phyloP scores from a whole-genome alignment of 1,140 invertebrate species.

The Drosophila truncata region DNA sequence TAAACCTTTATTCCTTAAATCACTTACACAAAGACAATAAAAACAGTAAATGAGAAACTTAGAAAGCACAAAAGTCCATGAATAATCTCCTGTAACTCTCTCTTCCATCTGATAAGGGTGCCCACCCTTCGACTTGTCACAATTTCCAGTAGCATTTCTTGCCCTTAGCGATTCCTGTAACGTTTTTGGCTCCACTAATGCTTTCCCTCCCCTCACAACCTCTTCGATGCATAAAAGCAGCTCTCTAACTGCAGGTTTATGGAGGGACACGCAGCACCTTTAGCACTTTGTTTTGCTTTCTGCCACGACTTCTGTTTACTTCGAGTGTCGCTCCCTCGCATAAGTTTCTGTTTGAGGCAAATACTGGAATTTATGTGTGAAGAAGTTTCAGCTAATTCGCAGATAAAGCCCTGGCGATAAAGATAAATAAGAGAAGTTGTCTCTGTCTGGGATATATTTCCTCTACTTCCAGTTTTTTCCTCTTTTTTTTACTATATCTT shows the following conservation, averaged over 20 bases:
- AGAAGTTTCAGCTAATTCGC: conserved; percentile 41
- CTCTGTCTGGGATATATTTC: conserved; percentile 4
- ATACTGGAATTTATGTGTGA: conserved; percentile 63
- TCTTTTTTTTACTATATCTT: not conserved
- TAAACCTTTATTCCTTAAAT: not conserved
- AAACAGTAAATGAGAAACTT: not conserved
- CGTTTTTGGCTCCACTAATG: conserved; percentile 47
- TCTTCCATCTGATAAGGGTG: not conserved
- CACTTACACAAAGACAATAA: no score
- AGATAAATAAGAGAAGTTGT: conserved; percentile 35
- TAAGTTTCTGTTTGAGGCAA: conserved; percentile 62
- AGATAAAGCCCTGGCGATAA: conserved; percentile 38
- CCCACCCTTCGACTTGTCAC: conserved; percentile 16
- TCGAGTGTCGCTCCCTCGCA: conserved; percentile 35
- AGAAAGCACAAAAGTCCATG: not conserved
- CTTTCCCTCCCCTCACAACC: not conserved
- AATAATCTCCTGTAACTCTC: not conserved
- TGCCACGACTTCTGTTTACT: conserved; percentile 37
- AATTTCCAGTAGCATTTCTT: conserved; percentile 1
- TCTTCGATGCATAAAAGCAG: conserved; percentile 22
- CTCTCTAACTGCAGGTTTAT: conserved; percentile 22
- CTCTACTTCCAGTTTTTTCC: no score
- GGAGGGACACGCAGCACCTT: conserved; percentile 45
- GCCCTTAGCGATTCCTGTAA: conserved; percentile 31
- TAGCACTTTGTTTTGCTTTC: conserved; percentile 31